These are phyloP conservation scores for Zonitis immaculata DNA, from an alignment of 2,888 invertebrate genomes.

Conservation along the genomic window DNA sequence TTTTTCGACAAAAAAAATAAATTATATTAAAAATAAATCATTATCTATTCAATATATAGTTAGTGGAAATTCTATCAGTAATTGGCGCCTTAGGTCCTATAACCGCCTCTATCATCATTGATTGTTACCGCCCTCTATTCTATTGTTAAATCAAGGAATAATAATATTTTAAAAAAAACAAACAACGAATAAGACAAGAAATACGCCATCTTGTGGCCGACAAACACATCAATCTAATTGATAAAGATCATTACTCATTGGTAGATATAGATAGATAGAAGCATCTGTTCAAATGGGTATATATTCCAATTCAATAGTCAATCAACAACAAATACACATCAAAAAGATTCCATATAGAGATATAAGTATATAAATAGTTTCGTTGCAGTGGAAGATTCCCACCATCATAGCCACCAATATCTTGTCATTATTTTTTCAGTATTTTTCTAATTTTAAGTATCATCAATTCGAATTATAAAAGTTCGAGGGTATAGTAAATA, in stretches of 20 bases:
- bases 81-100: neutral
- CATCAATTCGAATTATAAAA: too few relatives aligned
- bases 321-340: conserved; percentile 30
- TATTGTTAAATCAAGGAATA: neutral
- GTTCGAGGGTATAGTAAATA: too few relatives aligned
- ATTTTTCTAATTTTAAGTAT: too few relatives aligned
- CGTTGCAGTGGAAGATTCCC: conserved; percentile 17
- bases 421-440: too few relatives aligned
- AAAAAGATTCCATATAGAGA: conserved; percentile 14
- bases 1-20: too few relatives aligned
- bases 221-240: conserved; percentile 42
- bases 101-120: neutral
- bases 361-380: too few relatives aligned
- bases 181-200: too few relatives aligned
- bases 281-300: conserved; percentile 39
- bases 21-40: too few relatives aligned
- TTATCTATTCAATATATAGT: neutral
- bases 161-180: conserved; percentile 2
- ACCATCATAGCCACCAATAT: neutral
- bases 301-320: conserved; percentile 39
- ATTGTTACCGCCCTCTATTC: neutral
- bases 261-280: too few relatives aligned
- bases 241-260: conserved; percentile 46
- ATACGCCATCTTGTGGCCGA: conserved; percentile 41
- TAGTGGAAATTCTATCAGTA: neutral